Conservation (phyloP, 1,140 invertebrate species). For the Elymnias hypermnestra region DNA sequence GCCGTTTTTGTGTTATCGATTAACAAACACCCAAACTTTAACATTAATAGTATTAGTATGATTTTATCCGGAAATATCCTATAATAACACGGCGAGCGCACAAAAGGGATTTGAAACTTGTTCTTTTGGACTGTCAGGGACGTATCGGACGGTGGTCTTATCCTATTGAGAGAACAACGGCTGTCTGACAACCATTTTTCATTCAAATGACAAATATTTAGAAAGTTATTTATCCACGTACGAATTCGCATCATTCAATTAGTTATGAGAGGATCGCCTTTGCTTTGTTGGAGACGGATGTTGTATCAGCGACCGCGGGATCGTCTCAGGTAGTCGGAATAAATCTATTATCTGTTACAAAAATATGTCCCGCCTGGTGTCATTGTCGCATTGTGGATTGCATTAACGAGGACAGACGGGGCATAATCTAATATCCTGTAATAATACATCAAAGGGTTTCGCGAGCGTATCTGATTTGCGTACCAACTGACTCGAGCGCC, state of each 20-base stretch:
- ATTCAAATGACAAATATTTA: conserved; percentile 71
- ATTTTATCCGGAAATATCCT: conserved; percentile 47
- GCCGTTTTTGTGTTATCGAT: too few species aligned
- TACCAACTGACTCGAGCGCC: conserved; percentile 38
- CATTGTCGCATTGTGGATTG: conserved; percentile 43
- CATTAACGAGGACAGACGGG: too few species aligned
- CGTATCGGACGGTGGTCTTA: conserved; percentile 56
- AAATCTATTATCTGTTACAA: conserved; percentile 55
- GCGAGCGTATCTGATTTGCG: conserved; percentile 51
- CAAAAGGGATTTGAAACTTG: conserved; percentile 50
- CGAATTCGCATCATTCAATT: conserved; percentile 25
- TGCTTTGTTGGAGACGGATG: conserved; percentile 53
- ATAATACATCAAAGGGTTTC: conserved; percentile 42
- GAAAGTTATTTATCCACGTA: conserved; percentile 68
- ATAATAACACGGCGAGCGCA: conserved; percentile 45
- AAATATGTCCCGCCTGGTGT: conserved; percentile 31
- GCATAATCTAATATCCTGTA: conserved; percentile 42
- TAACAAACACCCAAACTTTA: too few species aligned
- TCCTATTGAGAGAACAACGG: conserved; percentile 50
- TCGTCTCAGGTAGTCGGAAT: conserved; percentile 64
- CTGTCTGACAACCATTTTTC: conserved; percentile 60
- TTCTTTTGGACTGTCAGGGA: conserved; percentile 40
- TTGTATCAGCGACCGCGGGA: conserved; percentile 59
- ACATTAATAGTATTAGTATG: too few species aligned
- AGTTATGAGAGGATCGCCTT: conserved; percentile 33